Percentiles rank a stretch among this genome's conserved stretches.
Evolutionary conservation across 1,140 invertebrate genomes (phyloP).

Genomic region (Teleopsis dalmanni): DNA sequence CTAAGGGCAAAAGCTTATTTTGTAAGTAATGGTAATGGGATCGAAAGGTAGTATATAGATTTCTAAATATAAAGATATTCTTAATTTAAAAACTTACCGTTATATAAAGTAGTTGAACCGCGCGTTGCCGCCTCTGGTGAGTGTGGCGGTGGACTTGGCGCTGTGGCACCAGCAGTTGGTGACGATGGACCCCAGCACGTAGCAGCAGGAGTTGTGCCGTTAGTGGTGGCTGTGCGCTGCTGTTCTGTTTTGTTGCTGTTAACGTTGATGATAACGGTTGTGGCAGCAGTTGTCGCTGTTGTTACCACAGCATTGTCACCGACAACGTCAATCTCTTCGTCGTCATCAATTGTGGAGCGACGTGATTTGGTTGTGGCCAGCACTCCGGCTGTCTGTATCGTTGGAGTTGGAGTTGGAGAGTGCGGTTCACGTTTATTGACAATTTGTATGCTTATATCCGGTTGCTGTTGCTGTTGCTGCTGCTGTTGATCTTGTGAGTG

Average conservation of each 20-base stretch:
- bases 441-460: constrained; percentile 6
- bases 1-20: too few relatives aligned
- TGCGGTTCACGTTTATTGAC: not conserved
- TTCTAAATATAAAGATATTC: too few relatives aligned
- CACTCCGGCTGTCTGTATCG: not conserved
- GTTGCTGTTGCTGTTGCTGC: constrained; percentile 3
- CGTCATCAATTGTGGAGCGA: constrained; percentile 52
- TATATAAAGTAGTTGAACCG: constrained; percentile 55
- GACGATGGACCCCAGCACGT: constrained; percentile 64
- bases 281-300: constrained; percentile 46
- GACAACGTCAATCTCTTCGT: constrained; percentile 78
- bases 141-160: constrained; percentile 63
- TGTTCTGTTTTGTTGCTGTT: constrained; percentile 45
- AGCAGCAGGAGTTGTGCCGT: constrained; percentile 37
- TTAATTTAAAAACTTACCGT: constrained; percentile 48
- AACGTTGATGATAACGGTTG: constrained; percentile 24
- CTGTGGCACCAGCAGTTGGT: constrained; percentile 62
- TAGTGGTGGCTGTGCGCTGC: constrained; percentile 11
- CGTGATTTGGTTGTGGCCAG: constrained; percentile 25
- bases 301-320: constrained; percentile 47
- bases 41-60: too few relatives aligned
- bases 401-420: not conserved
- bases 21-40: too few relatives aligned
- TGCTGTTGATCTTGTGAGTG: constrained; percentile 3
- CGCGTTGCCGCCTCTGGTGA: constrained; percentile 47